phyloP scores from a whole-genome alignment of 2,888 invertebrate genomes.

The Eristalis intricaria region DNA sequence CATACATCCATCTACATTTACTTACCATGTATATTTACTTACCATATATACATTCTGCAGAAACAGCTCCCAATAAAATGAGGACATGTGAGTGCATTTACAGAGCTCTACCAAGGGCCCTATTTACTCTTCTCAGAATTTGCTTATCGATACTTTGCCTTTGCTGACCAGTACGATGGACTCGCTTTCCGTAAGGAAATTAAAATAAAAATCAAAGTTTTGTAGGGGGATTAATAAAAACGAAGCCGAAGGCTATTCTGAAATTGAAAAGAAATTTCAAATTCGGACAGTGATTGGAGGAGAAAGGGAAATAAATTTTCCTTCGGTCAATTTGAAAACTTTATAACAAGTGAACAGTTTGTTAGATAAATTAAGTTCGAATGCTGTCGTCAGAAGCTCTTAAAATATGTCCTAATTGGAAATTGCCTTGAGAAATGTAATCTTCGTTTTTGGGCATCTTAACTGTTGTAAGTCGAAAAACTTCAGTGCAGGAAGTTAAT shows the following conservation, averaged over 20 bases:
- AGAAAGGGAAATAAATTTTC: slow-evolving; percentile 7
- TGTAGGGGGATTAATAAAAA: slow-evolving; percentile 61
- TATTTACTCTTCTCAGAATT: slow-evolving; percentile 62
- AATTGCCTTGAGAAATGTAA: neutral
- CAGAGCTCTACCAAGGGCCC: slow-evolving; percentile 38
- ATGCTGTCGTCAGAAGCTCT: neutral
- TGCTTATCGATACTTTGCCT: slow-evolving; percentile 62
- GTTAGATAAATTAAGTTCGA: neutral
- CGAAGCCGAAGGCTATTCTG: slow-evolving; percentile 58
- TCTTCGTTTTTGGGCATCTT: neutral
- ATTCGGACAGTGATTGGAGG: slow-evolving; percentile 41
- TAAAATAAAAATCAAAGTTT: slow-evolving; percentile 68
- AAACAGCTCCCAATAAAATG: neutral
- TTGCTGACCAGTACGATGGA: slow-evolving; percentile 35
- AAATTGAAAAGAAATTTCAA: slow-evolving; percentile 61
- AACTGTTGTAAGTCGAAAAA: too few relatives aligned
- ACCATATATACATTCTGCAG: neutral
- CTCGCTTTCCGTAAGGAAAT: slow-evolving; percentile 62
- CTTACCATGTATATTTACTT: too few relatives aligned
- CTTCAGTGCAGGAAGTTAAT: neutral
- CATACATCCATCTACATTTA: slow-evolving; percentile 29
- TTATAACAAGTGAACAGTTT: neutral
- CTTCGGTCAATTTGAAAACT: slow-evolving; percentile 13
- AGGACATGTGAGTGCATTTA: neutral
- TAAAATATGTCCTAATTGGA: neutral